phyloP scores from a whole-genome alignment of 92 coral and sea anemone genomes.

The Ricordea florida region DNA sequence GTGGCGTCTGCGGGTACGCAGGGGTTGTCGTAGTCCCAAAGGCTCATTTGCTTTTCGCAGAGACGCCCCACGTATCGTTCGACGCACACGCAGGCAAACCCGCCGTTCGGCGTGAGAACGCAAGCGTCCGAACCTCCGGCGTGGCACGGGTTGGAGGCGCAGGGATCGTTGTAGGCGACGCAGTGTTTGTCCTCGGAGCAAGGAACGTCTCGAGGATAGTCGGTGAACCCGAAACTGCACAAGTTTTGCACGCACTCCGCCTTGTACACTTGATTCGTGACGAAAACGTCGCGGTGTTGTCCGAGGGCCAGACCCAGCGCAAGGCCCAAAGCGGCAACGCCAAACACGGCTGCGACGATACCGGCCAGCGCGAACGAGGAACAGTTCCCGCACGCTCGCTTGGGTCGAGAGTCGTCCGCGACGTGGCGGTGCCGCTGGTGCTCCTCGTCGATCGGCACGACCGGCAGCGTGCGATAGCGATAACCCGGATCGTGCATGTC shows the following conservation, averaged over 20 bases:
- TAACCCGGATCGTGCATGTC: too few species aligned
- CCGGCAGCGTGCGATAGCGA: too few species aligned
- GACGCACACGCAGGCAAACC: not conserved
- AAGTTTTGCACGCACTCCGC: not conserved
- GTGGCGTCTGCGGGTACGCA: not conserved
- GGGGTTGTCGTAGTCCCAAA: conserved; percentile 2
- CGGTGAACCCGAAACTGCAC: not conserved
- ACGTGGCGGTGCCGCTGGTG: too few species aligned
- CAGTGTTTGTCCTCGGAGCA: not conserved
- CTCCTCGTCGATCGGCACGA: too few species aligned
- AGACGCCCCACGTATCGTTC: not conserved
- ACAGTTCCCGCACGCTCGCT: too few species aligned
- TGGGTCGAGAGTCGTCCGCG: too few species aligned
- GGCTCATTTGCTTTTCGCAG: not conserved
- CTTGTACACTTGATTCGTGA: not conserved
- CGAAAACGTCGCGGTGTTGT: not conserved
- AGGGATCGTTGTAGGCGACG: not conserved
- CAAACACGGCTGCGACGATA: not conserved
- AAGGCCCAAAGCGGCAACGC: not conserved
- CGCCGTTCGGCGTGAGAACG: not conserved
- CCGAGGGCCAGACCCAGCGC: not conserved
- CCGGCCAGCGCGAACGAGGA: too few species aligned
- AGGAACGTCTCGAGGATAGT: not conserved
- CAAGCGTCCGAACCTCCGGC: not conserved
- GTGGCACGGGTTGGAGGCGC: conserved; percentile 10